phyloP scores from a whole-genome alignment of 2,797 vertebrate genomes.

The Megalops cyprinoides region DNA sequence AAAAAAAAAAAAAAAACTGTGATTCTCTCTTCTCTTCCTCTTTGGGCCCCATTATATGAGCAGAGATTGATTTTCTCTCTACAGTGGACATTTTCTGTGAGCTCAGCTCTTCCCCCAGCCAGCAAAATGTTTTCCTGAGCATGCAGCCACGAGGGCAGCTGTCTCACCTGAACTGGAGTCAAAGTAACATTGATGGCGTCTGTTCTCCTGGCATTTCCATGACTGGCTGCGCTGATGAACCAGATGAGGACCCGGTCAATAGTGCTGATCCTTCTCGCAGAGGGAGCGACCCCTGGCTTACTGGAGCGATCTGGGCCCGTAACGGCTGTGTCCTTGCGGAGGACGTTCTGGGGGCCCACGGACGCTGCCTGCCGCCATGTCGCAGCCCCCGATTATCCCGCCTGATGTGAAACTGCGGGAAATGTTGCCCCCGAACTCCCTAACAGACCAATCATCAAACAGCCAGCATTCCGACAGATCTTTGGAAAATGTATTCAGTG shows the following conservation, averaged over 20 bases:
- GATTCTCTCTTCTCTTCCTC: background rate
- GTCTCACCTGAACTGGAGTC: background rate
- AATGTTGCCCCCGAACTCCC: too few species aligned
- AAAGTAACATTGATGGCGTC: constrained; percentile 7
- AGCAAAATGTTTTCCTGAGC: background rate
- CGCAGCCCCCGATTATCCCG: too few species aligned
- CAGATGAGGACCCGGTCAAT: background rate
- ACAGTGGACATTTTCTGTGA: background rate
- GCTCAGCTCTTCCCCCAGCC: background rate
- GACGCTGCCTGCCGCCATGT: too few species aligned
- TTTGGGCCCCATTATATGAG: background rate
- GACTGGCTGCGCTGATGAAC: constrained; percentile 20
- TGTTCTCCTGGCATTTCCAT: constrained; percentile 12
- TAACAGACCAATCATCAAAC: too few species aligned
- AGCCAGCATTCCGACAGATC: too few species aligned
- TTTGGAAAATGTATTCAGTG: background rate
- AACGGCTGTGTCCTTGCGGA: constrained; percentile 1
- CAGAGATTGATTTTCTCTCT: background rate
- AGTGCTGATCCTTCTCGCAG: background rate
- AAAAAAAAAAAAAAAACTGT: too few species aligned
- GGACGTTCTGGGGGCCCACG: background rate
- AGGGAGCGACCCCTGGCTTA: background rate
- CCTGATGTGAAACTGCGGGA: too few species aligned
- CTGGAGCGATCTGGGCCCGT: background rate
- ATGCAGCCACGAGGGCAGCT: background rate